These are phyloP conservation scores for Sitobion miscanthi DNA, from an alignment of 1,140 invertebrate species.

Conservation along the genomic window DNA sequence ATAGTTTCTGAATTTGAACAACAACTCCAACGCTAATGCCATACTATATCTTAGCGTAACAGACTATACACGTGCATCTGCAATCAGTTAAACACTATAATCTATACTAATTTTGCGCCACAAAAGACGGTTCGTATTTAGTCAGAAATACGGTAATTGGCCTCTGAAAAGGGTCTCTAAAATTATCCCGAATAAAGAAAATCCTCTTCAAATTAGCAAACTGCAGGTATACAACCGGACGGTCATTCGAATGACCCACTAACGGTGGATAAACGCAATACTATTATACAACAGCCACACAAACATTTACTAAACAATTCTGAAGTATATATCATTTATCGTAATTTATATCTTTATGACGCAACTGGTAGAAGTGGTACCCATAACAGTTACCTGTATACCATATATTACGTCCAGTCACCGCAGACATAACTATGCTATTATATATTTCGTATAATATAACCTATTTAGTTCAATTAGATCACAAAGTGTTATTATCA, in stretches of 20 bases:
- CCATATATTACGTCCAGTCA: neutral
- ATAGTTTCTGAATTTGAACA: neutral
- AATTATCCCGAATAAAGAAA: neutral
- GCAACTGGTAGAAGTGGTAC: neutral
- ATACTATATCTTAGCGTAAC: neutral
- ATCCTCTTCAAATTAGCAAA: neutral
- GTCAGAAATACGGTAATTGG: neutral
- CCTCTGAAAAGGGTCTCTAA: neutral
- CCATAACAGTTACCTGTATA: neutral
- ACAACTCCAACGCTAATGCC: neutral
- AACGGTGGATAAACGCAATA: neutral
- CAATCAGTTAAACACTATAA: neutral
- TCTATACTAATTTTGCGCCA: neutral
- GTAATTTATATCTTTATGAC: conserved; percentile 1
- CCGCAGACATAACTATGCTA: neutral
- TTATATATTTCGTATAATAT: neutral
- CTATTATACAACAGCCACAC: neutral
- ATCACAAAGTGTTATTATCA: neutral
- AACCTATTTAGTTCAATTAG: neutral
- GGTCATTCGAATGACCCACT: neutral
- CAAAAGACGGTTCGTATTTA: neutral
- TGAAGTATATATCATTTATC: neutral
- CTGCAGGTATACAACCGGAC: neutral
- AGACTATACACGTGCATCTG: neutral
- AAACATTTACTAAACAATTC: neutral